Percentiles rank a stretch among this genome's conserved stretches.
These are phyloP conservation scores for Oncopodura yosiiana DNA, from an alignment of 1,140 invertebrate species.

Conservation along the genomic window DNA sequence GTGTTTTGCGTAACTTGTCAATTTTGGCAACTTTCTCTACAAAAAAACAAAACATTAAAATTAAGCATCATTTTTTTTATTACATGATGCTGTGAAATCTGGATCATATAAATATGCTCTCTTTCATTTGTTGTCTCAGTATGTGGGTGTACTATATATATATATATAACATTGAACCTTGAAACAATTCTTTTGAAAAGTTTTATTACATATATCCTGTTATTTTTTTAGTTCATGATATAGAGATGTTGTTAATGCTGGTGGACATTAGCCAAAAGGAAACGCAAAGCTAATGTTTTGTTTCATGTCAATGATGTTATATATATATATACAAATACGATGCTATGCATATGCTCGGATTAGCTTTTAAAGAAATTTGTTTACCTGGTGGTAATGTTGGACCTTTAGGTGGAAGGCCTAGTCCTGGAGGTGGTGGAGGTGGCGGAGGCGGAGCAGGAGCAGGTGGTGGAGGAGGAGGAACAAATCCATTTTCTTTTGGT, in stretches of 20 bases:
- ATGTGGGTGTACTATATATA: neutral
- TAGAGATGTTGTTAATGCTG: too few species aligned
- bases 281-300: neutral
- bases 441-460: constrained; percentile 8
- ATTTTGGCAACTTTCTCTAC: constrained; percentile 49
- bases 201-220: neutral
- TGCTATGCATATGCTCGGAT: neutral
- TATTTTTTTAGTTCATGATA: too few species aligned
- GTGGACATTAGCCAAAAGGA: neutral
- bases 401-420: constrained; percentile 2
- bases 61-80: neutral
- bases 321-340: neutral
- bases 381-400: neutral
- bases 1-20: constrained; percentile 56
- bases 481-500: neutral
- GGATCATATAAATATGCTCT: neutral
- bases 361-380: neutral
- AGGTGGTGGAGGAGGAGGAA: neutral
- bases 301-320: neutral
- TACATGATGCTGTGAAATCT: neutral
- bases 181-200: neutral
- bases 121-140: neutral
- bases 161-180: neutral
- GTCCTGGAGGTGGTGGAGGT: neutral
- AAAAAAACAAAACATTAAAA: neutral